Evolutionary conservation across 2,797 vertebrate genomes (phyloP).

Genomic region (Cossypha polioptera): DNA sequence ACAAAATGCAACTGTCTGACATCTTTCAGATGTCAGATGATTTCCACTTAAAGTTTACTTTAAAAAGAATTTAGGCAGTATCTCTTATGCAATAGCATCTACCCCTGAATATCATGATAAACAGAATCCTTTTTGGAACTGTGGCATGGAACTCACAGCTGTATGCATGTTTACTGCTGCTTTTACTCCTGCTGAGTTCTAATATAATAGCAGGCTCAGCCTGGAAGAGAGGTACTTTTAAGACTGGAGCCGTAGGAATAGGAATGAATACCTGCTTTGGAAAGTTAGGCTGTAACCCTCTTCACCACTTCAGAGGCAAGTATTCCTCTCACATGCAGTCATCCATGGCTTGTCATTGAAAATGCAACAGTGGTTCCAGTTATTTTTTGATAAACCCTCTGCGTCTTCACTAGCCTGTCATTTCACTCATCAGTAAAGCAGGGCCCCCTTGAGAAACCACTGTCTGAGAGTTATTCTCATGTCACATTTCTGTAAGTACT

Average conservation of each 20-base stretch:
- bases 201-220: background rate
- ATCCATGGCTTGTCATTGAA: background rate
- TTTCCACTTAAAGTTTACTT: background rate
- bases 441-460: background rate
- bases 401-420: background rate
- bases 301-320: background rate
- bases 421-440: background rate
- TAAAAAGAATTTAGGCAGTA: background rate
- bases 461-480: background rate
- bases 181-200: background rate
- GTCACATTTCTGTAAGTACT: background rate
- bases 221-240: background rate
- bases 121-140: background rate
- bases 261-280: background rate
- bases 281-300: background rate
- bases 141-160: background rate
- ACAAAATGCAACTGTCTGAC: background rate
- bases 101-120: background rate
- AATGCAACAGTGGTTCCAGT: background rate
- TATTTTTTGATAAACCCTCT: background rate
- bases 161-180: background rate
- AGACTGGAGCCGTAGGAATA: background rate
- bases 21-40: background rate
- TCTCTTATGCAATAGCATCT: background rate
- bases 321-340: background rate